Percentiles rank a stretch among this genome's conserved stretches.
Evolutionary conservation across 2,797 vertebrate genomes (phyloP).

Genomic region (Sebastes cheni): DNA sequence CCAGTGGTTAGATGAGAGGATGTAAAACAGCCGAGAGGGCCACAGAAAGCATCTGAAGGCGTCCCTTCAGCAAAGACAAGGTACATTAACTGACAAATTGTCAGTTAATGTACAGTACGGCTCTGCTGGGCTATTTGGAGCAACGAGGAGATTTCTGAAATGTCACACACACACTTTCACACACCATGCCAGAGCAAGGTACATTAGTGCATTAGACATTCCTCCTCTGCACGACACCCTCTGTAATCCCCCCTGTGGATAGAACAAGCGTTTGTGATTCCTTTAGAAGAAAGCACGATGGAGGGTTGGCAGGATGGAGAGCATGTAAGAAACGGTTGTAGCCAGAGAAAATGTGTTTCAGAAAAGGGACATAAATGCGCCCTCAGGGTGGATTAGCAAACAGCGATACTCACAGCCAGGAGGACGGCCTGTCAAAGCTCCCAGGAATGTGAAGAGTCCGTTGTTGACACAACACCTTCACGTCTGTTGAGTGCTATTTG

Average conservation of each 20-base stretch:
- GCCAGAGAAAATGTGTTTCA: slow-evolving; percentile 30
- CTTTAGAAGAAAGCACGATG: slow-evolving; percentile 30
- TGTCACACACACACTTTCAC: not conserved
- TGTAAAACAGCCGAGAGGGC: slow-evolving; percentile 41
- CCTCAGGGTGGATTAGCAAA: slow-evolving; percentile 40
- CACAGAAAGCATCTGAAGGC: slow-evolving; percentile 18
- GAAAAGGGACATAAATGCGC: slow-evolving; percentile 36
- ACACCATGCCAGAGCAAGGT: slow-evolving; percentile 19
- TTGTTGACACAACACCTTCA: slow-evolving; percentile 26
- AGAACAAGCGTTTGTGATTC: slow-evolving; percentile 45
- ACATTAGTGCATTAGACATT: slow-evolving; percentile 38
- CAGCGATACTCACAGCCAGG: not conserved
- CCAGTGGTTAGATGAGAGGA: slow-evolving; percentile 22
- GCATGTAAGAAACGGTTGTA: slow-evolving; percentile 30
- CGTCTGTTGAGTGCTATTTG: slow-evolving; percentile 18
- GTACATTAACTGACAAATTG: slow-evolving; percentile 56
- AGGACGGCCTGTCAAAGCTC: slow-evolving; percentile 20
- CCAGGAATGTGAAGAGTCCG: not conserved
- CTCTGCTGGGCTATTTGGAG: slow-evolving; percentile 35
- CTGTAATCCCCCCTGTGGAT: slow-evolving; percentile 49
- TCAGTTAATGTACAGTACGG: slow-evolving; percentile 49
- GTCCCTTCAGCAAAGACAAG: slow-evolving; percentile 17
- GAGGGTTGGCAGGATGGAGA: slow-evolving; percentile 32
- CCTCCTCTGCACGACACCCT: slow-evolving; percentile 19
- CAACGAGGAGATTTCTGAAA: slow-evolving; percentile 14